phyloP scores from a whole-genome alignment of 2,888 invertebrate species.

The Dynastes grantii region DNA sequence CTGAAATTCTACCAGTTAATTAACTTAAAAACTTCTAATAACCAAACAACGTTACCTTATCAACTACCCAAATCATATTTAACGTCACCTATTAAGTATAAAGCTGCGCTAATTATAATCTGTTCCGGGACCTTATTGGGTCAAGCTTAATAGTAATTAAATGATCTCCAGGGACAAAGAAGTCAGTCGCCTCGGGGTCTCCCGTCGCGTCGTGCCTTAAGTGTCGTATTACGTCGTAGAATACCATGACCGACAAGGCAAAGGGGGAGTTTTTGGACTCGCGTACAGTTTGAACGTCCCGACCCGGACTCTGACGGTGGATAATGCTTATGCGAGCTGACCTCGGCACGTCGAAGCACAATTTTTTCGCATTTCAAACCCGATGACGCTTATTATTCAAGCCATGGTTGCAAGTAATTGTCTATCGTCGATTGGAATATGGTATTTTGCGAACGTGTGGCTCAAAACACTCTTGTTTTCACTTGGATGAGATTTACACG shows the following conservation, averaged over 20 bases:
- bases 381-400: slow-evolving; percentile 52
- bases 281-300: neutral
- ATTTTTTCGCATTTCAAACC: slow-evolving; percentile 56
- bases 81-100: slow-evolving; percentile 3
- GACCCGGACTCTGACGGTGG: slow-evolving; percentile 31
- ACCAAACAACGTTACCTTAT: neutral
- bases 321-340: slow-evolving; percentile 52
- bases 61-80: too few relatives aligned
- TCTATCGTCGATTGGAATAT: slow-evolving; percentile 21
- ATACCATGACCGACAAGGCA: neutral
- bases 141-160: slow-evolving; percentile 46
- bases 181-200: slow-evolving; percentile 13
- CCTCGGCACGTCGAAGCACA: slow-evolving; percentile 55
- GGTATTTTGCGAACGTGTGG: slow-evolving; percentile 19
- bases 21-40: neutral
- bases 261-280: slow-evolving; percentile 13
- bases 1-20: neutral
- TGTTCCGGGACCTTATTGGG: slow-evolving; percentile 39
- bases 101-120: slow-evolving; percentile 42
- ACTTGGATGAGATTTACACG: neutral
- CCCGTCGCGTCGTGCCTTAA: neutral
- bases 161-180: slow-evolving; percentile 45
- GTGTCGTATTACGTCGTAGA: neutral
- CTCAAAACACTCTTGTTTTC: slow-evolving; percentile 27
- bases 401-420: slow-evolving; percentile 33